These are phyloP conservation scores for Rhizomys pruinosus DNA, from an alignment of 2,113 vertebrate genomes.

Conservation along the genomic window DNA sequence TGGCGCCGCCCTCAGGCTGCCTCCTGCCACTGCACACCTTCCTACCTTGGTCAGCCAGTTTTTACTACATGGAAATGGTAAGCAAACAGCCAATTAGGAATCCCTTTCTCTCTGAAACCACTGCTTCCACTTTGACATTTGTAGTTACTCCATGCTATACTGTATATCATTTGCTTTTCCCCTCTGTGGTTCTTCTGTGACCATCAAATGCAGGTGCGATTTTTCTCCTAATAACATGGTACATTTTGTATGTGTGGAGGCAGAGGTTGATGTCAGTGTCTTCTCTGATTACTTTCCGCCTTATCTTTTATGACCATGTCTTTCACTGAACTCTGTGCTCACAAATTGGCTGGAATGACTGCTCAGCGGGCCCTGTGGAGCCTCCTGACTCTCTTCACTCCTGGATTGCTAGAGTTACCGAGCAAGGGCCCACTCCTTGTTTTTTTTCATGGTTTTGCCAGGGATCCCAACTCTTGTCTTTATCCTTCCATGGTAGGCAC, in stretches of 20 bases:
- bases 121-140: background rate
- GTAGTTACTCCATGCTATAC: background rate
- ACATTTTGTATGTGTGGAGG: background rate
- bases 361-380: background rate
- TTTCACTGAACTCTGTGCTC: background rate
- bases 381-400: background rate
- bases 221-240: background rate
- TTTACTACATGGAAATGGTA: background rate
- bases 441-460: background rate
- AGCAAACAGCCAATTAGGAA: background rate
- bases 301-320: background rate
- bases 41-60: background rate
- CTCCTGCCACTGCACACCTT: background rate
- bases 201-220: fast-evolving
- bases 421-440: background rate
- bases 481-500: fast-evolving
- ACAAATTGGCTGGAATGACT: background rate
- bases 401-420: background rate
- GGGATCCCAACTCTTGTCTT: background rate
- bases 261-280: too few species aligned
- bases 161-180: background rate
- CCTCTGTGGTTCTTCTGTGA: background rate
- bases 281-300: background rate
- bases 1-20: background rate
- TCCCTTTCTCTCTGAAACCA: background rate